Evolutionary conservation across 2,797 vertebrate genomes (phyloP), one percentile per base, ranked within the genome.

Genomic region (Todus mexicanus): DNA sequence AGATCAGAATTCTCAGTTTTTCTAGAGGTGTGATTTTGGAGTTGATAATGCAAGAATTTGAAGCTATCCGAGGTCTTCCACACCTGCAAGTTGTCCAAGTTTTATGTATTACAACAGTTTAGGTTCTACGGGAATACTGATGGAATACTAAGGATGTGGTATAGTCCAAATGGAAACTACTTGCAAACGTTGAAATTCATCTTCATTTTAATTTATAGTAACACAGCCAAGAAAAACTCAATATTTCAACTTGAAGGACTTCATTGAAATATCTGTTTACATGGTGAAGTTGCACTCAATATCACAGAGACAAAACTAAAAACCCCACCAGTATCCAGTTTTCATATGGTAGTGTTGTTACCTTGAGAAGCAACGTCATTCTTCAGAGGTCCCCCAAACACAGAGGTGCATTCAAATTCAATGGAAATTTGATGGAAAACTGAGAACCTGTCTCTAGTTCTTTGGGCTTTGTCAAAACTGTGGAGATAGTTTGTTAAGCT

Each of bases 131-230:
- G 17, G n/a, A n/a, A n/a, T n/a, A n/a, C n/a, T 48, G 51, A 70
- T 78, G 43, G 29, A 81, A 57, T 77, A 59, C 33, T 45, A 54
- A 84, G 19, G 35, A 48, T 72, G 16, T 60, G 48, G 43, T 66
- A 22, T 15, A 26, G 31, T 82, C 45, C 11, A 37, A 40, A 15
- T 45, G 37, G 60, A 92, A 91, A 60, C 40, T 20, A 22, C 35
- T 48, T 64, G 60, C 48, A 73, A 89, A 92, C 37, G 22, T 63
- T 75, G 66, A 90, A 78, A 75, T 90, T 69, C 53, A 64, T 6
- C 37, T 87, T 69, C 4, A 65, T 77, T 82, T 75, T 76, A 40
- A 43, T 54, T 63, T 38, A 57, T 53, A 69, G n/a, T 57, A 76
- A 70, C n/a, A 50, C 15, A 37, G 33, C 15, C n/a, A 76, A 56